Conservation (phyloP, 2,888 invertebrate genomes). For the Myathropa florea region DNA sequence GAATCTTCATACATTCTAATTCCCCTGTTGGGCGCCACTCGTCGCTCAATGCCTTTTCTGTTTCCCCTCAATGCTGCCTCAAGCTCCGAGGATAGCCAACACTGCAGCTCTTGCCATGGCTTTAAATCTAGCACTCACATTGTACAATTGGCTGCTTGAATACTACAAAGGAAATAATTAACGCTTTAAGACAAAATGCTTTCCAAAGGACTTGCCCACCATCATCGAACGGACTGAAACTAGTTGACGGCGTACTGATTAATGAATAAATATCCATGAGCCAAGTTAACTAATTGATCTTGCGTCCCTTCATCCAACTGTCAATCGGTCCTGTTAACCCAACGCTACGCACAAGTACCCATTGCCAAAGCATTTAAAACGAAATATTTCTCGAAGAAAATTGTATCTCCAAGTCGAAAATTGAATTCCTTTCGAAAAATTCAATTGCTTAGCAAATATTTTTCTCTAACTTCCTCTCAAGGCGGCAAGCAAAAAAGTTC, state of each 20-base stretch:
- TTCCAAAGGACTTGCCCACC: not conserved
- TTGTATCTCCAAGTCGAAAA: not conserved
- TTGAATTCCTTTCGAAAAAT: not conserved
- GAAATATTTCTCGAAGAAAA: not conserved
- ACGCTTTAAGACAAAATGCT: not conserved
- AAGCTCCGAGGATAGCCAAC: no score
- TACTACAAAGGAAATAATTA: no score
- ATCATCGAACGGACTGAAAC: not conserved
- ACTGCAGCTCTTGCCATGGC: no score
- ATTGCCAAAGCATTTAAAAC: not conserved
- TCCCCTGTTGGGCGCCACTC: no score
- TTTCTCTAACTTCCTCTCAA: constrained; percentile 28
- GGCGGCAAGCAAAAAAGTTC: constrained; percentile 19
- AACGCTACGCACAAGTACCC: not conserved
- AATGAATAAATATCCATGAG: not conserved
- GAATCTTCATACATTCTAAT: no score
- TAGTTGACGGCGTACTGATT: not conserved
- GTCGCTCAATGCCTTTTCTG: no score
- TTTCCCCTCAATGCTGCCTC: no score
- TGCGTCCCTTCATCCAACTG: not conserved
- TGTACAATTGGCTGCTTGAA: no score
- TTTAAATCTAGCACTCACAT: no score
- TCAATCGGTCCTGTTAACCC: not conserved
- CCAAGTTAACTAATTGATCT: not conserved
- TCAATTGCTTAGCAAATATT: constrained; percentile 46